These are phyloP conservation scores for Haliclystus octoradiatus DNA, from an alignment of 30 jellyfish, hydroid and myxozoan species.

Conservation along the genomic window DNA sequence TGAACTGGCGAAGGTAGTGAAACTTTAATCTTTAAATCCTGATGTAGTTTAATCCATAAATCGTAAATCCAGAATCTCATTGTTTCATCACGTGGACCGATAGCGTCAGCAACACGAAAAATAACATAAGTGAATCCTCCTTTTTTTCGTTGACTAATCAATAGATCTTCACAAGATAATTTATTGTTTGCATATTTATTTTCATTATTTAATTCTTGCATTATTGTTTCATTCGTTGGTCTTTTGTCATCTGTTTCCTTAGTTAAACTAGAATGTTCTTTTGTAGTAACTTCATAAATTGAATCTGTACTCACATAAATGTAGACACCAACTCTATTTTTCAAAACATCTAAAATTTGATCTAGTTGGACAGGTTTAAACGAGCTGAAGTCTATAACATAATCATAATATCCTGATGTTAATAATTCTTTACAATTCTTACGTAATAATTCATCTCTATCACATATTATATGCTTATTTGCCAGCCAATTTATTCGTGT, in stretches of 20 bases:
- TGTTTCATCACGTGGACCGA: slow-evolving; percentile 87
- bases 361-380: slow-evolving; percentile 58
- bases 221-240: slow-evolving; percentile 8
- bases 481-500: slow-evolving; percentile 26
- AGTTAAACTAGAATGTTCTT: slow-evolving; percentile 37
- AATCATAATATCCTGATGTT: slow-evolving; percentile 55
- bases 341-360: slow-evolving; percentile 57
- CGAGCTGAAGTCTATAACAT: slow-evolving; percentile 84
- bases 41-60: slow-evolving; percentile 62
- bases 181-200: slow-evolving; percentile 74
- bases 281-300: slow-evolving; percentile 71
- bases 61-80: slow-evolving; percentile 87
- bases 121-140: slow-evolving; percentile 91
- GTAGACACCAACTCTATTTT: slow-evolving; percentile 53
- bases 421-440: slow-evolving; percentile 49
- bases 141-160: slow-evolving; percentile 51
- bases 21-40: slow-evolving; percentile 40
- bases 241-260: slow-evolving; percentile 49
- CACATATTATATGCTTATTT: slow-evolving; percentile 36
- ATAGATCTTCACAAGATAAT: slow-evolving; percentile 72
- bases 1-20: slow-evolving; percentile 58
- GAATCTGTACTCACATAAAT: slow-evolving; percentile 79
- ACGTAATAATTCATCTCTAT: slow-evolving; percentile 62
- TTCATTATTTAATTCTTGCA: slow-evolving; percentile 19
- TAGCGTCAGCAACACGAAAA: slow-evolving; percentile 80